These are phyloP conservation scores for Pitangus sulphuratus DNA, from an alignment of 2,797 vertebrate genomes.

Conservation along the genomic window DNA sequence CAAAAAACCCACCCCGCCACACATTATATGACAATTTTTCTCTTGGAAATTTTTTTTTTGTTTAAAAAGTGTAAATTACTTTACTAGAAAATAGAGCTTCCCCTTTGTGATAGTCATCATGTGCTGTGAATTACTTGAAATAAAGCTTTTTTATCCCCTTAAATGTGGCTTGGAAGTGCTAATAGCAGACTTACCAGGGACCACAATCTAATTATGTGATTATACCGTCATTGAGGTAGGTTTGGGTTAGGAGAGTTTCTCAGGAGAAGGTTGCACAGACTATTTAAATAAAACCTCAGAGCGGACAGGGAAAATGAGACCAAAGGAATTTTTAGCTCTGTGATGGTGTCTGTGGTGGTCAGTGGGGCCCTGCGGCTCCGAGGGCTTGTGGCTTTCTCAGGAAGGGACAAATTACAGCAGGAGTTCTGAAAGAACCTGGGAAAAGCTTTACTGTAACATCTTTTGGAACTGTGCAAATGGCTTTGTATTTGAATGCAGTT, in stretches of 20 bases:
- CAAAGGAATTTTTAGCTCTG: neutral
- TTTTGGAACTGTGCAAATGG: neutral
- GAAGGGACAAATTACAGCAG: neutral
- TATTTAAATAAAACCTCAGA: neutral
- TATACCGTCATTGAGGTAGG: neutral
- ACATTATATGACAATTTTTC: neutral
- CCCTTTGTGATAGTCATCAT: neutral
- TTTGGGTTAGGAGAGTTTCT: constrained; percentile 15
- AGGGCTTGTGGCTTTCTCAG: neutral
- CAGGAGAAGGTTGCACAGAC: neutral
- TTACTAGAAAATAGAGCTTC: neutral
- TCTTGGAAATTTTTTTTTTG: neutral
- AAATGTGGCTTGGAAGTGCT: neutral
- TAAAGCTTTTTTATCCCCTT: neutral
- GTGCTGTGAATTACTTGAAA: neutral
- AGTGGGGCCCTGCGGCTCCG: neutral
- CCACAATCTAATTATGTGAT: neutral
- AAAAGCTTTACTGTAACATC: neutral
- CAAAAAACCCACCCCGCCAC: neutral
- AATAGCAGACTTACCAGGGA: neutral
- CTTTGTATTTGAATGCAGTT: neutral
- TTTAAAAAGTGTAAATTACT: neutral
- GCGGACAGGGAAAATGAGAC: neutral
- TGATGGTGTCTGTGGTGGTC: neutral
- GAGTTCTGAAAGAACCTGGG: neutral